Percentiles rank a stretch among this genome's conserved stretches.
Evolutionary conservation across 2,888 invertebrate genomes (phyloP).

Genomic region (Lysandra coridon): DNA sequence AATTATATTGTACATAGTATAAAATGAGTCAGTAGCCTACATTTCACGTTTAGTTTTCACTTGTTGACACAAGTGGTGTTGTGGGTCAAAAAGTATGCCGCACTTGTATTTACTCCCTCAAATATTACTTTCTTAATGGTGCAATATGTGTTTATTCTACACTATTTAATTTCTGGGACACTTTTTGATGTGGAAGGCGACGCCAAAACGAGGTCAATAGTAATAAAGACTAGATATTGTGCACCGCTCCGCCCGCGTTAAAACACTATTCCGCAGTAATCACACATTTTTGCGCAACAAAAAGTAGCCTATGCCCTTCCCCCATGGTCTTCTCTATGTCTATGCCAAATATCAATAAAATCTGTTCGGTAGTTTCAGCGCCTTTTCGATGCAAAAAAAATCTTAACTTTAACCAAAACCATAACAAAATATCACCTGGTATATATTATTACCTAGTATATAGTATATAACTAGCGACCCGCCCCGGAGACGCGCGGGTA

Average conservation of each 20-base stretch:
- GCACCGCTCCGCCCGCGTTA: not conserved
- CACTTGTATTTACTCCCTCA: not conserved
- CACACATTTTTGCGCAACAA: no score
- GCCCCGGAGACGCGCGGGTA: no score
- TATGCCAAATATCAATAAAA: no score
- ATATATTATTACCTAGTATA: no score
- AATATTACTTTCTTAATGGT: constrained; percentile 20
- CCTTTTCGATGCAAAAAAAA: no score
- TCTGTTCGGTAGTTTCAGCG: no score
- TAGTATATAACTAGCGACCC: no score
- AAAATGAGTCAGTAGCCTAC: not conserved
- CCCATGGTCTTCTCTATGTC: no score
- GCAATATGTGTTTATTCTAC: not conserved
- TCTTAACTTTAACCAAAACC: no score
- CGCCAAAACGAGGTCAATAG: not conserved
- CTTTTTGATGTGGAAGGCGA: not conserved
- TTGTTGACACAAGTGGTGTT: not conserved
- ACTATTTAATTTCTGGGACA: not conserved
- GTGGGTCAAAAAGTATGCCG: not conserved
- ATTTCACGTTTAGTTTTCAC: constrained; percentile 13
- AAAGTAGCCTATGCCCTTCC: not conserved
- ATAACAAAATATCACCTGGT: no score
- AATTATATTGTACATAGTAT: not conserved
- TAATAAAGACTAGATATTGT: not conserved
- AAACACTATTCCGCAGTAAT: not conserved